Base-by-base conservation (phyloP, 2,888 invertebrate species). In the Caenorhabditis imperialis region DNA sequence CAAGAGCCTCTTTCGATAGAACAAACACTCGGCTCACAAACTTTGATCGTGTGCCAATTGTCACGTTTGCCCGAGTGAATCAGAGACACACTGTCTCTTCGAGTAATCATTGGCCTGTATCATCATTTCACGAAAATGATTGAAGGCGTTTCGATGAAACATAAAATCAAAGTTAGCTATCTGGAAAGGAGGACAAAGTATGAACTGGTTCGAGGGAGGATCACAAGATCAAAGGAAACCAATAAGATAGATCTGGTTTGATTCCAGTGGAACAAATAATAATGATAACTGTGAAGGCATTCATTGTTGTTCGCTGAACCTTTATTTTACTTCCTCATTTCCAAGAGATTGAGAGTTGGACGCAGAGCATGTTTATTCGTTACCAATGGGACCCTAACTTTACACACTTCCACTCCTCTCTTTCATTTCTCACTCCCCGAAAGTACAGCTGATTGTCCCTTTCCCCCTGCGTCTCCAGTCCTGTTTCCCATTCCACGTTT, bases 71-170 rank as follows among this genome's bases (percentile, higher is more conserved):
- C 40, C 30, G 30, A 3, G 12, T 8, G 22, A 37, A 51, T 51
- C 51, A 51, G 44, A 33, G 22, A 50, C 50, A 50, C 18, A 35
- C 18, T 37, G 50, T 50, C 50, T 50, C 50, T 50, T 18, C 42
- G 42, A 10, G 27, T 40, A 20, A 54, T 23, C 38, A 55, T 30
- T 55, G 54, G 42, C 42, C 42, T 25, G 20, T 25, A 51, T 51
- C 55, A 22, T 35, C 44, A 42, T 55, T 51, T 51, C 20, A 23
- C 23, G 23, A 12, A 42, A 42, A 30, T 6, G n/a, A n/a, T n/a
- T 20, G 30, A 12, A 38, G 35, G 20, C 37, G 50, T 51, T 61
- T 61, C 61, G 35, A 40, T 42, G 61, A 61, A 61, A 61, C 51
- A 25, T 35, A 40, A 61, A 61, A 61, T 61, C 61, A 51, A 51